A percentile compares a stretch with the other conserved stretches of the same genome.
phyloP scores from a whole-genome alignment of 2,888 invertebrate species.

The Zaprionus obscuricornis region DNA sequence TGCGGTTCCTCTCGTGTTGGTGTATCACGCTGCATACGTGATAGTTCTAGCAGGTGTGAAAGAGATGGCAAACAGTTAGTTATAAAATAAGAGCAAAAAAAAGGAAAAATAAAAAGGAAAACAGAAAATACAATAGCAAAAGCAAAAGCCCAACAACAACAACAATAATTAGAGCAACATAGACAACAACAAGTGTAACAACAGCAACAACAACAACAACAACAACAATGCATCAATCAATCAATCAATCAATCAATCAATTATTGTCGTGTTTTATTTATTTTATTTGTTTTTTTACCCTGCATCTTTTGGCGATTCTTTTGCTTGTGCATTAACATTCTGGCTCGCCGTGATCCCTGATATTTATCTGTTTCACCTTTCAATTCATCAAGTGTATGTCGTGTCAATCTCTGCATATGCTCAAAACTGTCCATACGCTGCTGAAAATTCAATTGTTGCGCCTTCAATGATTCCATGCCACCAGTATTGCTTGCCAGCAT shows the following conservation, averaged over 20 bases:
- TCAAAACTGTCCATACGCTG: constrained; percentile 83
- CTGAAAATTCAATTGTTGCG: constrained; percentile 82
- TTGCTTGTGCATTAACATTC: constrained; percentile 40
- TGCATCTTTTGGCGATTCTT: constrained; percentile 49
- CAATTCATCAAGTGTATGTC: constrained; percentile 81
- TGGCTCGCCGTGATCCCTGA: constrained; percentile 42
- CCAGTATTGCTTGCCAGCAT: constrained; percentile 83
- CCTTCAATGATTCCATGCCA: constrained; percentile 81
- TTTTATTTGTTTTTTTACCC: constrained; percentile 43
- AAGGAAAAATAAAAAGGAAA: too few relatives aligned
- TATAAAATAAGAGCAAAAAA: too few relatives aligned
- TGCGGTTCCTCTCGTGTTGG: constrained; percentile 2
- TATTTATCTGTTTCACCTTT: constrained; percentile 80
- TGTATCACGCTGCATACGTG: constrained; percentile 38
- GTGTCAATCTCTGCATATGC: constrained; percentile 81
- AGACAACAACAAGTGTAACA: constrained; percentile 12
- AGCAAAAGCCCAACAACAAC: too few relatives aligned
- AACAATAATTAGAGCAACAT: constrained; percentile 15
- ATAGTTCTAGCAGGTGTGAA: constrained; percentile 48
- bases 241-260: not conserved
- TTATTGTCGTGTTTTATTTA: too few relatives aligned
- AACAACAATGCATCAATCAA: constrained; percentile 13
- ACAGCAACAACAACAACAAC: constrained; percentile 15
- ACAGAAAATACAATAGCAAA: too few relatives aligned
- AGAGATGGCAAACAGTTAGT: too few relatives aligned